These are phyloP conservation scores for Excalfactoria chinensis DNA, from an alignment of 2,113 vertebrate genomes.

Conservation along the genomic window DNA sequence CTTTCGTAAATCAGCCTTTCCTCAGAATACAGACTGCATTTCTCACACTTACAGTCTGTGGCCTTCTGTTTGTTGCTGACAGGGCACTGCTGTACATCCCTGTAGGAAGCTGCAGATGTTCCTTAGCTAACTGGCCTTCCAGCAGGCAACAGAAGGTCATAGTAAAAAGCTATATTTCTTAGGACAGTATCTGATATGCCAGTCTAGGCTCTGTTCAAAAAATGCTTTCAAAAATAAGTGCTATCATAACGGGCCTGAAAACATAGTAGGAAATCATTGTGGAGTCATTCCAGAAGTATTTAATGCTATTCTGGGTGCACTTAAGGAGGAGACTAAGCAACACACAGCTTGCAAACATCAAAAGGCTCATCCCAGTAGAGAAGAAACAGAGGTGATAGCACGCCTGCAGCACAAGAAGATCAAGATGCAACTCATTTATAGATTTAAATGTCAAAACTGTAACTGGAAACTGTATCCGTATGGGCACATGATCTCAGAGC, in stretches of 20 bases:
- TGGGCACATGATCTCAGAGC: fast-evolving
- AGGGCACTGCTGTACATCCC: fast-evolving
- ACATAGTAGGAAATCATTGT: neutral
- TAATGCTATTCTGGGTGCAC: neutral
- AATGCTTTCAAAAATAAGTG: neutral
- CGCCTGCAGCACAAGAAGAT: neutral
- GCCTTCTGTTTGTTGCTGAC: neutral
- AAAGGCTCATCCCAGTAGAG: neutral
- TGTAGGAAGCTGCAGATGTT: neutral
- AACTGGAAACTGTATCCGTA: neutral
- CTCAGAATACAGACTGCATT: neutral
- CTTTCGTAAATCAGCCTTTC: neutral
- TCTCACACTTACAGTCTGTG: neutral
- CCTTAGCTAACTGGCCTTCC: neutral
- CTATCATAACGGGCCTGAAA: neutral
- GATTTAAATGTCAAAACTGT: conserved; percentile 15
- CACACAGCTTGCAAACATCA: neutral
- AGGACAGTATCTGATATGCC: neutral
- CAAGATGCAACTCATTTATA: neutral
- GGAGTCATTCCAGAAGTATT: neutral
- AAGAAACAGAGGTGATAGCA: neutral
- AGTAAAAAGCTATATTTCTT: neutral
- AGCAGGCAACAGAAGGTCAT: neutral
- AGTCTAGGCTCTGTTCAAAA: neutral
- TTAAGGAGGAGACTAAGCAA: neutral